Base-by-base conservation (phyloP, 2,888 invertebrate genomes). In the Trisateles emortualis region DNA sequence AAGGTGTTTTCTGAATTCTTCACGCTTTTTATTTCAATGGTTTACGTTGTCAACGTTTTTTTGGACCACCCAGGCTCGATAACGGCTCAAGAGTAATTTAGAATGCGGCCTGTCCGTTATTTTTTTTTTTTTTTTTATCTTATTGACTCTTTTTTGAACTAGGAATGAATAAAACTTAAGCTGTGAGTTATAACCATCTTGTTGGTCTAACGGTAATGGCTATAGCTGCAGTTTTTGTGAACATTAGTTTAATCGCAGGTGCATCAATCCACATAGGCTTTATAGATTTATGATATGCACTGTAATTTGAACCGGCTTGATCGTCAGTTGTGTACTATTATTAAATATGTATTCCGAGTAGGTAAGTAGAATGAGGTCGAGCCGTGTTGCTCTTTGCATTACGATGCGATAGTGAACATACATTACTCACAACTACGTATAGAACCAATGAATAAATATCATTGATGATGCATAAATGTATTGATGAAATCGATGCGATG, bases 401-500 rank as follows among this genome's bases (percentile, higher is more conserved):
- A 48, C 59, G 51, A 56, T 57, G 52, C 46, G 53, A 54, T 42
- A 35, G 33, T 38, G 24, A 39, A n/a, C 40, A 47, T 16, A 36
- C 24, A 39, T 35, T 38, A 47, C 35, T 38, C 24, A 46, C 33
- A 35, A 40, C 35, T 46, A 40, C 36, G 39, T 30, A 33, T 53
- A 30, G 50, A 56, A 57, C 24, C 52, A n/a, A 52, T 54, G 48
- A 52, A 63, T 63, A 59, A 49, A 50, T 51, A 52, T 43, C 17
- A 58, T 54, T 52, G 50, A 57, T 52, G 45, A 26, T 44, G 45
- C 54, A 62, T 52, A 62, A 56, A 67, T 61, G 49, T 56, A 72
- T 65, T 58, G 56, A 60, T 66, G 50, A 48, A 52, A 54, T 63
- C 64, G 41, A 56, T 50, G 35, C 45, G 16, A 52, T 50, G 49